Percentiles rank a stretch among this genome's conserved stretches.
Conservation (phyloP, 2,113 vertebrate genomes). For the Eonycteris spelaea region DNA sequence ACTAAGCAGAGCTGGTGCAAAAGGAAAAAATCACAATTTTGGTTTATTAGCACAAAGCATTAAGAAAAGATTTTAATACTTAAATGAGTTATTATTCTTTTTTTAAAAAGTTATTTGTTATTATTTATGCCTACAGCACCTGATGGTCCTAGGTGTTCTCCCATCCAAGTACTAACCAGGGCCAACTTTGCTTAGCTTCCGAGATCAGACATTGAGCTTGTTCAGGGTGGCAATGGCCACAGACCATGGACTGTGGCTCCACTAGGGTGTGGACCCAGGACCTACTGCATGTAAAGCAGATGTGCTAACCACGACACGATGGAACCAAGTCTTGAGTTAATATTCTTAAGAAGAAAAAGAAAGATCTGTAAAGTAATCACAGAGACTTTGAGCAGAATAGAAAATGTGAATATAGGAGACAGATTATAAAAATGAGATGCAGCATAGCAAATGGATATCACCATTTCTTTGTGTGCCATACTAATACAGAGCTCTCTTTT, state of each 20-base stretch:
- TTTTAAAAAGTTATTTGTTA: no score
- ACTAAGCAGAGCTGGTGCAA: not conserved
- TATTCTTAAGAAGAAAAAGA: not conserved
- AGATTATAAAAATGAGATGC: not conserved
- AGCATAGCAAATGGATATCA: not conserved
- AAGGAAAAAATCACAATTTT: not conserved
- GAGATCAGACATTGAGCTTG: no score
- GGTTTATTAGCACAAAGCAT: not conserved
- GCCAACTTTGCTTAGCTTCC: no score
- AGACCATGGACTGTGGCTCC: no score
- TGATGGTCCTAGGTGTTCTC: no score
- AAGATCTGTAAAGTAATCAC: not conserved
- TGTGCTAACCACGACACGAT: no score
- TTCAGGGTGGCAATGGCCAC: no score
- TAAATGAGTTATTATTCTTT: not conserved
- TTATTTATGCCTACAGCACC: no score
- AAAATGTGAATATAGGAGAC: not conserved
- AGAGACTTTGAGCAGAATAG: not conserved
- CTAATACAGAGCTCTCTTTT: not conserved
- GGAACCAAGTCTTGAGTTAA: not conserved
- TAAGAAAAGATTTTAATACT: not conserved
- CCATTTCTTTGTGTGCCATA: not conserved
- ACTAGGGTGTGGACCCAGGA: no score
- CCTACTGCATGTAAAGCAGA: no score
- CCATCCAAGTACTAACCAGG: no score